phyloP scores from a whole-genome alignment of 2,888 invertebrate genomes.

The Erebia palarica region DNA sequence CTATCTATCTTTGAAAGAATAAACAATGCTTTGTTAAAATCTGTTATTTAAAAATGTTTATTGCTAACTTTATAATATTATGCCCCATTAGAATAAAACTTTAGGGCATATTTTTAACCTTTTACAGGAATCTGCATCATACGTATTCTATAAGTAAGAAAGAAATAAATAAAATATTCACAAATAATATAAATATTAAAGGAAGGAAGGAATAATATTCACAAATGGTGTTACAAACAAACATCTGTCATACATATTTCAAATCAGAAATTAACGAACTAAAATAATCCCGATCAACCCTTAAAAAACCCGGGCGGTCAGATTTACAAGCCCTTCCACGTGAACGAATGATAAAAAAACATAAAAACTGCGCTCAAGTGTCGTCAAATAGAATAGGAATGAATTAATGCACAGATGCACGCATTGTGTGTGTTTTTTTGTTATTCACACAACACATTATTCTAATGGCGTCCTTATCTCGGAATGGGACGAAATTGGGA shows the following conservation, averaged over 20 bases:
- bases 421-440: slow-evolving; percentile 44
- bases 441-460: slow-evolving; percentile 22
- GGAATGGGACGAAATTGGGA: slow-evolving; percentile 30
- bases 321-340: slow-evolving; percentile 57
- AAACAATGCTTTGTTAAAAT: background rate
- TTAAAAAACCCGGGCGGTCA: slow-evolving; percentile 25
- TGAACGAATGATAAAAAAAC: slow-evolving; percentile 52
- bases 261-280: slow-evolving; percentile 6
- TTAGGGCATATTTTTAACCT: too few relatives aligned
- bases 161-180: too few relatives aligned
- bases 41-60: too few relatives aligned
- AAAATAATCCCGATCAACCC: slow-evolving; percentile 23
- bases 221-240: too few relatives aligned
- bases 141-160: too few relatives aligned
- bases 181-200: too few relatives aligned
- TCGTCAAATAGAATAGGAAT: slow-evolving; percentile 44
- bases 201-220: too few relatives aligned
- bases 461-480: slow-evolving; percentile 28
- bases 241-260: too few relatives aligned
- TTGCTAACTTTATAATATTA: too few relatives aligned
- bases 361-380: slow-evolving; percentile 47
- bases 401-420: slow-evolving; percentile 53
- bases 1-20: background rate
- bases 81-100: too few relatives aligned
- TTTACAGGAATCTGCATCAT: too few relatives aligned